A percentile compares a stretch with the other conserved stretches of the same genome.
Conservation (phyloP, 2,113 vertebrate species). For the Sinocyclocheilus anophthalmus region DNA sequence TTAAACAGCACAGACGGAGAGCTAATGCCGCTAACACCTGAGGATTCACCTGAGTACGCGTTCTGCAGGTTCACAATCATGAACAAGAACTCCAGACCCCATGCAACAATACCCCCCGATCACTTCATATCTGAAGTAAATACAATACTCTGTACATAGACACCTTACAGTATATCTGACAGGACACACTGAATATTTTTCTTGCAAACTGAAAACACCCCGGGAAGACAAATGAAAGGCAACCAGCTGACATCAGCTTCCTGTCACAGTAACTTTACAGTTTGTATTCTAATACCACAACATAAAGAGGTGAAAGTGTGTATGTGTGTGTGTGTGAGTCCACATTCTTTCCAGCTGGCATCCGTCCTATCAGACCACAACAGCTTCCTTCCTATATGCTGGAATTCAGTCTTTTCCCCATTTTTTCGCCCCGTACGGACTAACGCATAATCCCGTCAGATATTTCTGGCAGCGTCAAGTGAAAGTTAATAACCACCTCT, state of each 20-base stretch:
- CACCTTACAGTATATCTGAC: neutral
- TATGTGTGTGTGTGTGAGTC: slow-evolving; percentile 32
- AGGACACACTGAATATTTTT: slow-evolving; percentile 20
- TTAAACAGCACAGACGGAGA: slow-evolving; percentile 46
- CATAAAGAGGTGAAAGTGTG: slow-evolving; percentile 67
- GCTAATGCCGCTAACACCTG: slow-evolving; percentile 47
- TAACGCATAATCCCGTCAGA: slow-evolving; percentile 64
- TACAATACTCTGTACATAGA: slow-evolving; percentile 13
- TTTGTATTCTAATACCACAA: slow-evolving; percentile 64
- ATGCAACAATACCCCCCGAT: slow-evolving; percentile 16
- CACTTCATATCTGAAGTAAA: slow-evolving; percentile 21
- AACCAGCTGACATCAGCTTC: slow-evolving; percentile 51
- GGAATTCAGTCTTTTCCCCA: slow-evolving; percentile 59
- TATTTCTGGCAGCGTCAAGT: slow-evolving; percentile 57
- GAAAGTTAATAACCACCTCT: slow-evolving; percentile 68
- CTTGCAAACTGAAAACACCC: slow-evolving; percentile 27
- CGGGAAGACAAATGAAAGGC: slow-evolving; percentile 5
- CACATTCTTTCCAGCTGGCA: slow-evolving; percentile 69
- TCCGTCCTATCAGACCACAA: slow-evolving; percentile 75
- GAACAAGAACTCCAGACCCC: slow-evolving; percentile 19
- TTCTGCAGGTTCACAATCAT: slow-evolving; percentile 3
- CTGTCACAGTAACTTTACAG: slow-evolving; percentile 58
- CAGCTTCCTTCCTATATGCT: slow-evolving; percentile 73
- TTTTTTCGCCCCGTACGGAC: slow-evolving; percentile 51
- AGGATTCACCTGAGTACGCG: slow-evolving; percentile 35